A percentile compares a stretch with the other conserved stretches of the same genome.
phyloP scores from a whole-genome alignment of 1,140 invertebrate genomes.

The Hycleus cichorii region DNA sequence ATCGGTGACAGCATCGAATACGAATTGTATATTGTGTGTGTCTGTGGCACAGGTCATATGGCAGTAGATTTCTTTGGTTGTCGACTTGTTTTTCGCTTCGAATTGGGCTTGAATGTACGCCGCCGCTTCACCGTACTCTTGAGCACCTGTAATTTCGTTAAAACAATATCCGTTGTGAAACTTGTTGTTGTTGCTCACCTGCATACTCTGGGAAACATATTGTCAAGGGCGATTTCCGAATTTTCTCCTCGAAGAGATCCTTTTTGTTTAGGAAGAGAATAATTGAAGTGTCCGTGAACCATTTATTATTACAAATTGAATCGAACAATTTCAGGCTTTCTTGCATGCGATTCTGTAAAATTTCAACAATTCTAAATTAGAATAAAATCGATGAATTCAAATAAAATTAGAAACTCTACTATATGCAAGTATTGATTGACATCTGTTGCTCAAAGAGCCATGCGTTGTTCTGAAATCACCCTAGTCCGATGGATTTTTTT shows the following conservation, averaged over 20 bases:
- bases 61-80: constrained; percentile 86
- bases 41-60: constrained; percentile 91
- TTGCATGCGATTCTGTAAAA: constrained; percentile 69
- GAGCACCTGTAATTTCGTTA: constrained; percentile 54
- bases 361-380: too few species aligned
- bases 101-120: constrained; percentile 86
- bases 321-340: constrained; percentile 94
- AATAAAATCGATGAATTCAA: too few species aligned
- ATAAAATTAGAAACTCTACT: too few species aligned
- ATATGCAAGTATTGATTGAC: too few species aligned
- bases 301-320: constrained; percentile 96
- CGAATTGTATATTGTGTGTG: constrained; percentile 86
- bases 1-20: constrained; percentile 87
- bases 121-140: constrained; percentile 79
- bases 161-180: constrained; percentile 1
- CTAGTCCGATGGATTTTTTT: too few species aligned
- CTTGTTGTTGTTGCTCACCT: constrained; percentile 48
- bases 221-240: constrained; percentile 81
- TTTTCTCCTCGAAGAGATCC: constrained; percentile 93
- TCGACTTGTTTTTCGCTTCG: constrained; percentile 78
- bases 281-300: constrained; percentile 97
- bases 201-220: constrained; percentile 93
- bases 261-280: constrained; percentile 96
- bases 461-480: too few species aligned
- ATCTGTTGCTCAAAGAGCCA: too few species aligned